Evolutionary conservation across 2,888 invertebrate genomes (phyloP).

Genomic region (Phymatocera aterrima): DNA sequence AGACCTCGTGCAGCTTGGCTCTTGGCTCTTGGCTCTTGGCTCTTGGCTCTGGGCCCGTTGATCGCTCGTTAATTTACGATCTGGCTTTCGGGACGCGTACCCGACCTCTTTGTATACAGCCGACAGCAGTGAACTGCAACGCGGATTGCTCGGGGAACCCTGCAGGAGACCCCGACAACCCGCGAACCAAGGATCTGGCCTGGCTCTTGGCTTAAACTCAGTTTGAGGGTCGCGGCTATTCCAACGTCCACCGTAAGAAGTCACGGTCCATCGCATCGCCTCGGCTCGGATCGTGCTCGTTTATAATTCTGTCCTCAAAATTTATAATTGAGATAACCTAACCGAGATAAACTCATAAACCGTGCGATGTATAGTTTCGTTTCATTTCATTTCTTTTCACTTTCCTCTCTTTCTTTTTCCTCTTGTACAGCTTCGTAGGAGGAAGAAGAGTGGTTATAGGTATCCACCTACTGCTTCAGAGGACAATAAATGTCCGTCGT

Average conservation of each 20-base stretch:
- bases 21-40: conserved; percentile 50
- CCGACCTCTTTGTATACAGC: conserved; percentile 40
- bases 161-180: neutral
- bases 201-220: too few species aligned
- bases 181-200: too few species aligned
- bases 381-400: too few species aligned
- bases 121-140: too few species aligned
- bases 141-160: neutral
- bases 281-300: neutral
- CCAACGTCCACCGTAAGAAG: neutral
- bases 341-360: neutral
- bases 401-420: too few species aligned
- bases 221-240: conserved; percentile 10
- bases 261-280: conserved; percentile 4
- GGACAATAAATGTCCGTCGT: too few species aligned
- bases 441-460: neutral
- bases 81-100: conserved; percentile 56
- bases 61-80: conserved; percentile 71
- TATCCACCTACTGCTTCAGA: too few species aligned
- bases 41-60: conserved; percentile 55
- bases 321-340: conserved; percentile 30
- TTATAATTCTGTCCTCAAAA: neutral
- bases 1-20: conserved; percentile 41
- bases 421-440: neutral
- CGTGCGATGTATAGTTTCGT: neutral